Evolutionary conservation across 23 tunicate genomes (phyloP).

Genomic region (Diplosoma virens): DNA sequence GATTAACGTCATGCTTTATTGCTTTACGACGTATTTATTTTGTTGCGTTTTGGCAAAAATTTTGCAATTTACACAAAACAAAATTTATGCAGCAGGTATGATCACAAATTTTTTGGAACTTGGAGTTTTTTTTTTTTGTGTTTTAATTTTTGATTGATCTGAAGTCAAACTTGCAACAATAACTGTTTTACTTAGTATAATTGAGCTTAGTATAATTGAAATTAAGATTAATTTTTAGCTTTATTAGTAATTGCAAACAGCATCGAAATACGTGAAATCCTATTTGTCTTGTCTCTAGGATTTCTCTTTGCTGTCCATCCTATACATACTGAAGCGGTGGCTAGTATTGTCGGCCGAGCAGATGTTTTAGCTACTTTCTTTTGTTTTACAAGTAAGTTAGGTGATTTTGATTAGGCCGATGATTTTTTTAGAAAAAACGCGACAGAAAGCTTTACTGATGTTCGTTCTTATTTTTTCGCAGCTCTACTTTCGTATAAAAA

Average conservation of each 20-base stretch:
- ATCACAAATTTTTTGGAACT: no score
- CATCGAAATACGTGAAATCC: background rate
- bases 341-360: slow-evolving; percentile 93
- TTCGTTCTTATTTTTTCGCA: background rate
- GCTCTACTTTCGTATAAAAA: background rate
- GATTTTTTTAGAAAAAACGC: no score
- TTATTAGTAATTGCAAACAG: no score
- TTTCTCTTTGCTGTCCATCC: slow-evolving; percentile 83
- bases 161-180: no score
- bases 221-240: background rate
- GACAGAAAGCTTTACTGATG: no score
- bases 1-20: slow-evolving; percentile 75
- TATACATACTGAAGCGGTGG: slow-evolving; percentile 93
- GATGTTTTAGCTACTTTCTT: slow-evolving; percentile 76
- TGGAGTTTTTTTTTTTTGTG: no score
- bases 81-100: slow-evolving; percentile 25
- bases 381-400: slow-evolving; percentile 60
- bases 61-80: background rate
- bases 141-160: no score
- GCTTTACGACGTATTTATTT: slow-evolving; percentile 54
- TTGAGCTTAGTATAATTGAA: background rate
- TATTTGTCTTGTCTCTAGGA: slow-evolving; percentile 25
- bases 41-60: slow-evolving; percentile 32
- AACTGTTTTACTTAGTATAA: no score
- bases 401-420: no score